Evolutionary conservation across 2,113 vertebrate genomes (phyloP).

Genomic region (Ursus arctos): DNA sequence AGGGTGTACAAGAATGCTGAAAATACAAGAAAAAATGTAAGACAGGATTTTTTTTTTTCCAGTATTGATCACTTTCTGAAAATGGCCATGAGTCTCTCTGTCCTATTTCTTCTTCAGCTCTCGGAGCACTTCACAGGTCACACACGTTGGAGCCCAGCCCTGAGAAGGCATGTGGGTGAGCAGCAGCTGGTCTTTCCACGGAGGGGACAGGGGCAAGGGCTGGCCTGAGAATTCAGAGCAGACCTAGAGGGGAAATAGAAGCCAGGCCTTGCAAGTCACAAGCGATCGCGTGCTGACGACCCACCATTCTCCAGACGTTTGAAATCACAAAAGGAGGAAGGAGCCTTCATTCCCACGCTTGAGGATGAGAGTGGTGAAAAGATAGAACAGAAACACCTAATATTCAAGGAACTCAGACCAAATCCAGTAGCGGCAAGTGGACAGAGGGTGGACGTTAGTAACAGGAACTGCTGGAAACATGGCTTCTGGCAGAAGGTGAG

Average conservation of each 20-base stretch:
- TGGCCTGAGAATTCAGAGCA: neutral
- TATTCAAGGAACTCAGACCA: neutral
- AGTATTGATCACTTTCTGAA: neutral
- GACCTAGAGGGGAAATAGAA: neutral
- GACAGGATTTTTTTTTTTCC: neutral
- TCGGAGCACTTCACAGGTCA: neutral
- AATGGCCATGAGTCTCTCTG: neutral
- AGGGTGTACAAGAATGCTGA: neutral
- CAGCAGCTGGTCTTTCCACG: neutral
- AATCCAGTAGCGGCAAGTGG: neutral
- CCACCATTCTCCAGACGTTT: neutral
- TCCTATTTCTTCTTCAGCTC: neutral
- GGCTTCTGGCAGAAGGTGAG: neutral
- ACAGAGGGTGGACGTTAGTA: neutral
- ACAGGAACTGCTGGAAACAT: neutral
- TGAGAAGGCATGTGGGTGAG: neutral
- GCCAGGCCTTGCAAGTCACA: neutral
- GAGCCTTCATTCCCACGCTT: neutral
- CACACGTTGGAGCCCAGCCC: neutral
- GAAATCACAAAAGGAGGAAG: neutral
- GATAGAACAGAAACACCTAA: neutral
- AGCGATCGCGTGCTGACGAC: fast-evolving
- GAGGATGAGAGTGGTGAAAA: neutral
- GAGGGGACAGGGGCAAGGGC: neutral
- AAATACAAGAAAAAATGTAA: neutral